A percentile compares a stretch with the other conserved stretches of the same genome.
Evolutionary conservation across 1,140 invertebrate species (phyloP).

Genomic region (Drosophila bocki): DNA sequence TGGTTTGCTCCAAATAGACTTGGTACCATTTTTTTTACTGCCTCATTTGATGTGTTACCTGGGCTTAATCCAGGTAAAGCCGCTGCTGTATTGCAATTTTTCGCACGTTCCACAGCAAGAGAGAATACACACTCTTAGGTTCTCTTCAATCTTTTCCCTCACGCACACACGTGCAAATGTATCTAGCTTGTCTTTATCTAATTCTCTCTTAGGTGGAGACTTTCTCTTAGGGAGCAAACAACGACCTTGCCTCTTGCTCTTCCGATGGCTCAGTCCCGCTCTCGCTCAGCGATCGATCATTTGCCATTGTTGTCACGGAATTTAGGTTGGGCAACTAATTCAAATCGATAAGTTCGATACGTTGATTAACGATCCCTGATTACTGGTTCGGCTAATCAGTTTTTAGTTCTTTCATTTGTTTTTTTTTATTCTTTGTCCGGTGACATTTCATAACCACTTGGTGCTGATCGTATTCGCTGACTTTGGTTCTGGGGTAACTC

Average conservation of each 20-base stretch:
- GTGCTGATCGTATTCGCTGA: neutral
- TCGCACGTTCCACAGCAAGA: conserved; percentile 60
- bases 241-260: conserved; percentile 68
- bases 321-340: conserved; percentile 67
- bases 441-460: conserved; percentile 41
- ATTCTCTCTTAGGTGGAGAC: conserved; percentile 10
- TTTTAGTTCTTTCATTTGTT: conserved; percentile 13
- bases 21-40: conserved; percentile 36
- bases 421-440: conserved; percentile 6
- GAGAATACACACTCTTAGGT: conserved; percentile 5
- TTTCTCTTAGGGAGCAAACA: conserved; percentile 34
- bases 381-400: conserved; percentile 56
- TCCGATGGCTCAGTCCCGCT: conserved; percentile 4
- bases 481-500: conserved; percentile 5
- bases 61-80: conserved; percentile 29
- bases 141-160: conserved; percentile 1
- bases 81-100: conserved; percentile 64
- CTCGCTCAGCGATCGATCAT: conserved; percentile 63
- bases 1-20: conserved; percentile 40
- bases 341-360: conserved; percentile 58
- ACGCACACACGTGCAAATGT: conserved; percentile 13
- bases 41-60: conserved; percentile 44
- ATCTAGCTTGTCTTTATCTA: conserved; percentile 17
- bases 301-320: conserved; percentile 74
- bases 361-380: conserved; percentile 39